A percentile compares a stretch with the other conserved stretches of the same genome.
phyloP scores from a whole-genome alignment of 1,140 invertebrate species.

The Chrysoperla carnea region DNA sequence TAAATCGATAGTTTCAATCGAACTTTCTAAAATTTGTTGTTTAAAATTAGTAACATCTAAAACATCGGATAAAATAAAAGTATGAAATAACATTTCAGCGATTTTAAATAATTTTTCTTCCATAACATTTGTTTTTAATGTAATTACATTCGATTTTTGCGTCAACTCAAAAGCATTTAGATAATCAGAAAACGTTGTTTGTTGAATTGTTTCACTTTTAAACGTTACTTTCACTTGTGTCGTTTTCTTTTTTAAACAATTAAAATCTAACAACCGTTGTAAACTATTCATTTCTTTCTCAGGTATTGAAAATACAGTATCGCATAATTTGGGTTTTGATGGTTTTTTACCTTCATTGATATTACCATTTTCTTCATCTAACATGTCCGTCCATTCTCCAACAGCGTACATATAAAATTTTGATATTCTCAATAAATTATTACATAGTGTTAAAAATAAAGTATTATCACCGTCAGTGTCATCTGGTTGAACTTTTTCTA shows the following conservation, averaged over 20 bases:
- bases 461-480: conserved; percentile 5
- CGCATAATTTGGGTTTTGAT: conserved; percentile 3
- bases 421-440: conserved; percentile 15
- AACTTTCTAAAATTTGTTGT: conserved; percentile 17
- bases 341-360: conserved; percentile 4
- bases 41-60: conserved; percentile 24
- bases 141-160: conserved; percentile 15
- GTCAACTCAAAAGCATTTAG: conserved; percentile 36
- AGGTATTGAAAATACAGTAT: conserved; percentile 8
- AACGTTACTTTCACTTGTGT: conserved; percentile 17
- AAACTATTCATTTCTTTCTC: conserved; percentile 20
- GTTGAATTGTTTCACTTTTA: conserved; percentile 7
- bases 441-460: conserved; percentile 11
- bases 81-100: conserved; percentile 40
- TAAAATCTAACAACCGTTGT: conserved; percentile 21
- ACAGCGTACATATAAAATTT: conserved; percentile 14
- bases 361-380: conserved; percentile 6
- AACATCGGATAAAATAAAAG: conserved; percentile 32
- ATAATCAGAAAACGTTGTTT: conserved; percentile 21
- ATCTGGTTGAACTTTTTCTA: conserved; percentile 14
- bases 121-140: conserved; percentile 22
- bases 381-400: conserved; percentile 2
- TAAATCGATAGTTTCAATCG: conserved; percentile 34
- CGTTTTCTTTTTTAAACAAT: conserved; percentile 12
- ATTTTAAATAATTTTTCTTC: conserved; percentile 23